Evolutionary conservation across 2,888 invertebrate species (phyloP).

Genomic region (Graphium colonna): DNA sequence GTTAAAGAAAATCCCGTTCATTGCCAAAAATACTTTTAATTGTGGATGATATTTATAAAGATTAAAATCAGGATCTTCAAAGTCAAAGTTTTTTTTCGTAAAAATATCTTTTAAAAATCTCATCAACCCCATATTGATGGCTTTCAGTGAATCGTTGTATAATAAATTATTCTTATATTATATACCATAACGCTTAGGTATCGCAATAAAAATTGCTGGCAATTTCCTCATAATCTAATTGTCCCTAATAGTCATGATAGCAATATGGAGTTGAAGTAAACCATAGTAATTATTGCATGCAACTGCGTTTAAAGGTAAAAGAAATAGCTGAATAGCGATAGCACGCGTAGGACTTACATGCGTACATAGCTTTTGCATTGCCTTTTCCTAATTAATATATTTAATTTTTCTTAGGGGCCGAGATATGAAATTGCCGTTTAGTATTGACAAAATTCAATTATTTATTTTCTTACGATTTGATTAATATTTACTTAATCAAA

Average conservation of each 20-base stretch:
- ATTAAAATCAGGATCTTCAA: slow-evolving; percentile 38
- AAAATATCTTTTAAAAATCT: slow-evolving; percentile 37
- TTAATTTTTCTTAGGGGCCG: too few relatives aligned
- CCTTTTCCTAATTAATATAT: too few relatives aligned
- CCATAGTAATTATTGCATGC: background rate
- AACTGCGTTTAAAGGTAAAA: too few relatives aligned
- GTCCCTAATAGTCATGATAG: background rate
- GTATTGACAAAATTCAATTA: too few relatives aligned
- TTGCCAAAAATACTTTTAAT: slow-evolving; percentile 38
- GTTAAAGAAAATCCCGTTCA: slow-evolving; percentile 52
- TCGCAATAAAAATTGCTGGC: background rate
- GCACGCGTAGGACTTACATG: too few relatives aligned
- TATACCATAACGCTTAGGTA: background rate
- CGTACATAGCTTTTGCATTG: too few relatives aligned
- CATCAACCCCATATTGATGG: slow-evolving; percentile 31
- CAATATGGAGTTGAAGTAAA: background rate
- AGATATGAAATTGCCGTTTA: too few relatives aligned
- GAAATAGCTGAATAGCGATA: too few relatives aligned
- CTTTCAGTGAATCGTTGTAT: background rate
- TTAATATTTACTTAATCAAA: too few relatives aligned
- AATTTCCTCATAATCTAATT: background rate
- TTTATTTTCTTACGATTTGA: too few relatives aligned
- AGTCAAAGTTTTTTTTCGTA: slow-evolving; percentile 41
- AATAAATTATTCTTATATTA: background rate
- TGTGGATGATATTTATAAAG: slow-evolving; percentile 56